These are phyloP conservation scores for Halyomorpha halys DNA, from an alignment of 1,140 invertebrate species.

Conservation along the genomic window DNA sequence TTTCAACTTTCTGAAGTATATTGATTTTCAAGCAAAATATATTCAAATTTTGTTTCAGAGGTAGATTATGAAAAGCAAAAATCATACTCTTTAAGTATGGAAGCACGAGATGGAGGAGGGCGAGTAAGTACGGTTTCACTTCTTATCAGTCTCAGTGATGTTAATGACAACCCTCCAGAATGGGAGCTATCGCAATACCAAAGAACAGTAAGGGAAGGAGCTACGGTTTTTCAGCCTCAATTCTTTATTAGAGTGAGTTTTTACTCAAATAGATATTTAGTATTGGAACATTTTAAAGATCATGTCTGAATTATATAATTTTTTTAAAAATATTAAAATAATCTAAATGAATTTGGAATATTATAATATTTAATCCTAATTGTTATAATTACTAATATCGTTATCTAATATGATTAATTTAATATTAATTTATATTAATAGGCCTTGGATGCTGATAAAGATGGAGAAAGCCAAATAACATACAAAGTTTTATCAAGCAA, in stretches of 20 bases:
- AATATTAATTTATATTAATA: conserved; percentile 29
- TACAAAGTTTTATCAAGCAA: conserved; percentile 60
- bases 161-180: conserved; percentile 72
- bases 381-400: no score
- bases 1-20: no score
- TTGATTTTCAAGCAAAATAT: no score
- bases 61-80: conserved; percentile 65
- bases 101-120: conserved; percentile 66
- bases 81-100: conserved; percentile 63
- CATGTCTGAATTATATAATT: no score
- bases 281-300: not conserved
- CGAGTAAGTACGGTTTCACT: conserved; percentile 53
- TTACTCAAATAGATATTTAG: not conserved
- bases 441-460: conserved; percentile 59
- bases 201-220: conserved; percentile 58
- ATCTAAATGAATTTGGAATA: no score
- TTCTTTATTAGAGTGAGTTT: conserved; percentile 47
- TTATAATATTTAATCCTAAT: no score
- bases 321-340: no score
- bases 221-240: conserved; percentile 61
- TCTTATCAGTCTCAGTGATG: conserved; percentile 59
- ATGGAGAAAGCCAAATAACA: conserved; percentile 53
- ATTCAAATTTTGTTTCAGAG: conserved; percentile 27
- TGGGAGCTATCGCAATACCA: conserved; percentile 64
- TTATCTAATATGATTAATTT: no score